A percentile compares a stretch with the other conserved stretches of the same genome.
These are phyloP conservation scores for Dermochelys coriacea DNA, from an alignment of 2,797 vertebrate species.

Conservation along the genomic window DNA sequence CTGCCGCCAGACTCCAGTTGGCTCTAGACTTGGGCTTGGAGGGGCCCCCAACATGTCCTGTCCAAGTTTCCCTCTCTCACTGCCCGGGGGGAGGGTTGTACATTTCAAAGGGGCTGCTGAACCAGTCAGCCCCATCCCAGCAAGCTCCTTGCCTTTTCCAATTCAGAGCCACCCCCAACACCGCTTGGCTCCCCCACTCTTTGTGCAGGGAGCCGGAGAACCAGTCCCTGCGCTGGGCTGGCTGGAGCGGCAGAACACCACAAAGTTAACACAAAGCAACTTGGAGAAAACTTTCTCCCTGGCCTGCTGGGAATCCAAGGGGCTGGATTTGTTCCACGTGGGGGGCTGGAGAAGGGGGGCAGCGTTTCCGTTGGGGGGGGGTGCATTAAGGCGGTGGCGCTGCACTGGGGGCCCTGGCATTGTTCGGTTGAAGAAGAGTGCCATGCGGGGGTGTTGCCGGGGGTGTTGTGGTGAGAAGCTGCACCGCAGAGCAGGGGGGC, in stretches of 20 bases:
- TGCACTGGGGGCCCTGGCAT: neutral
- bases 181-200: neutral
- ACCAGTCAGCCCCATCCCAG: neutral
- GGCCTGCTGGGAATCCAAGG: neutral
- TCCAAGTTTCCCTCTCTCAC: neutral
- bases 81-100: neutral
- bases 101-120: too few relatives aligned
- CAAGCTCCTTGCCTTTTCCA: neutral
- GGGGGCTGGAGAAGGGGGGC: neutral
- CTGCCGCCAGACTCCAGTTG: too few relatives aligned
- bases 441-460: neutral
- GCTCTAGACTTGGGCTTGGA: too few relatives aligned
- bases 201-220: neutral
- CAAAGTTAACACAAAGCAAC: neutral
- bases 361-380: too few relatives aligned
- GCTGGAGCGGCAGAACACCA: neutral
- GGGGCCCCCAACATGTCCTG: too few relatives aligned
- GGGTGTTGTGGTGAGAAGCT: too few relatives aligned
- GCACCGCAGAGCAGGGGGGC: too few relatives aligned
- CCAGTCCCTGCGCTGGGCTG: too few relatives aligned
- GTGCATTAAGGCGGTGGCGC: too few relatives aligned
- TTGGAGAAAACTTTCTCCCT: neutral
- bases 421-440: neutral
- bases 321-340: neutral
- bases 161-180: neutral